Evolutionary conservation across 2,113 vertebrate genomes (phyloP).

Genomic region (Phalacrocorax carbo): DNA sequence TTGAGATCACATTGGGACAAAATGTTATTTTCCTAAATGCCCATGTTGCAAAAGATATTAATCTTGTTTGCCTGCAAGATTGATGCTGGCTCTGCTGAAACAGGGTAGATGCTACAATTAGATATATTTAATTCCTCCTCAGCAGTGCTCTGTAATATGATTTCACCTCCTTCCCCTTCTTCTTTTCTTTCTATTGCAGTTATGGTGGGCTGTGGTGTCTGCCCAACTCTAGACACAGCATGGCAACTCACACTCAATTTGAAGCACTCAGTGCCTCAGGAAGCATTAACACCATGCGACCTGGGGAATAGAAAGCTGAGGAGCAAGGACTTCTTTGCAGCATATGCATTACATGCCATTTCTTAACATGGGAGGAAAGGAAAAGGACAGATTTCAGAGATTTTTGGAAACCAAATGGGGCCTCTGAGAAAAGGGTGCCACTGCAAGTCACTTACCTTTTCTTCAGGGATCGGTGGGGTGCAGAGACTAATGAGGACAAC

Average conservation of each 20-base stretch:
- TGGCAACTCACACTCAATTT: slow-evolving; percentile 45
- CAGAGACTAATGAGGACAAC: slow-evolving; percentile 80
- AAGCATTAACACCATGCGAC: slow-evolving; percentile 21
- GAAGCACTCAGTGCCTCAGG: neutral
- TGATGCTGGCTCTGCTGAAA: slow-evolving; percentile 64
- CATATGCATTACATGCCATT: neutral
- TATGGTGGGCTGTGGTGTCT: slow-evolving; percentile 7
- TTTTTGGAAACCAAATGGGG: accelerated
- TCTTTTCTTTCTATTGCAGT: neutral
- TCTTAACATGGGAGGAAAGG: neutral
- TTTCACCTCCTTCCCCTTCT: slow-evolving; percentile 21
- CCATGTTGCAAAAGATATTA: slow-evolving; percentile 58
- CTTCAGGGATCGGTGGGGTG: slow-evolving; percentile 80
- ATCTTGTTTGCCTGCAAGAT: slow-evolving; percentile 67
- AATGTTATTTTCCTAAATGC: slow-evolving; percentile 69
- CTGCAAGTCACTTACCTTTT: slow-evolving; percentile 77
- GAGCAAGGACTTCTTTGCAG: neutral
- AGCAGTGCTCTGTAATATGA: slow-evolving; percentile 56
- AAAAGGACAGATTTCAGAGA: neutral
- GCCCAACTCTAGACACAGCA: slow-evolving; percentile 44
- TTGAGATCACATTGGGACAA: slow-evolving; percentile 60
- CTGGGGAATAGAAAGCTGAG: neutral
- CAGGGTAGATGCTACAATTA: slow-evolving; percentile 61
- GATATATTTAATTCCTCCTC: slow-evolving; percentile 63
- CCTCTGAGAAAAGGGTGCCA: neutral